These are phyloP conservation scores for Xerus rutilus DNA, from an alignment of 2,797 vertebrate genomes.

Conservation along the genomic window DNA sequence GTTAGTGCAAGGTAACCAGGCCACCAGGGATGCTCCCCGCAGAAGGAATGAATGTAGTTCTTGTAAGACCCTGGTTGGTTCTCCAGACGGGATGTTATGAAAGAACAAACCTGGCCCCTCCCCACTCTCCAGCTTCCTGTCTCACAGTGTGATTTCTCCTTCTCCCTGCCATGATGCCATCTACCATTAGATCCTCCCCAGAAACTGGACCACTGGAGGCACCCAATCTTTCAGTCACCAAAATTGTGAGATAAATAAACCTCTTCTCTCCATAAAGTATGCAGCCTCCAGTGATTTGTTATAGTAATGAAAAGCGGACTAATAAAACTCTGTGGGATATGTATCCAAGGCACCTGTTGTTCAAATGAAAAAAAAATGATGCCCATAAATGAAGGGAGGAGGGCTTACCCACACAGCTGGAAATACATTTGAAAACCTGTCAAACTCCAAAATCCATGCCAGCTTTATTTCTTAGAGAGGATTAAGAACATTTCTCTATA, in stretches of 20 bases:
- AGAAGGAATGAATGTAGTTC: background rate
- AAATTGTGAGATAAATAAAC: background rate
- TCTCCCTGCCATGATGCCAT: too few relatives aligned
- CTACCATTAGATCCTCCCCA: background rate
- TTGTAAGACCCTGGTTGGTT: background rate
- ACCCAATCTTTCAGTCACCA: background rate
- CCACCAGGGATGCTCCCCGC: background rate
- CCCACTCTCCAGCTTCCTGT: background rate
- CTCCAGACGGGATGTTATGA: background rate
- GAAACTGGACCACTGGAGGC: background rate
- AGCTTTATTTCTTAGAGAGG: background rate
- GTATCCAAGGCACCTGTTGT: background rate
- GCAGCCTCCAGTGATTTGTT: background rate
- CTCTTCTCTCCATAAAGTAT: background rate
- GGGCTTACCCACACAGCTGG: background rate
- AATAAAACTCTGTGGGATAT: background rate
- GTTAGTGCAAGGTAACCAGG: background rate
- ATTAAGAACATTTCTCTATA: background rate
- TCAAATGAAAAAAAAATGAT: background rate
- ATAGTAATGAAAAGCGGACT: background rate
- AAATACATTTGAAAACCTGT: background rate
- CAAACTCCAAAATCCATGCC: background rate
- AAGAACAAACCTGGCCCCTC: background rate
- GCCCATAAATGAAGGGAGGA: background rate
- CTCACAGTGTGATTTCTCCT: background rate